Evolutionary conservation across 2,113 vertebrate genomes (phyloP), one percentile per base, ranked within the genome.

Genomic region (Triplophysa dalaica): DNA sequence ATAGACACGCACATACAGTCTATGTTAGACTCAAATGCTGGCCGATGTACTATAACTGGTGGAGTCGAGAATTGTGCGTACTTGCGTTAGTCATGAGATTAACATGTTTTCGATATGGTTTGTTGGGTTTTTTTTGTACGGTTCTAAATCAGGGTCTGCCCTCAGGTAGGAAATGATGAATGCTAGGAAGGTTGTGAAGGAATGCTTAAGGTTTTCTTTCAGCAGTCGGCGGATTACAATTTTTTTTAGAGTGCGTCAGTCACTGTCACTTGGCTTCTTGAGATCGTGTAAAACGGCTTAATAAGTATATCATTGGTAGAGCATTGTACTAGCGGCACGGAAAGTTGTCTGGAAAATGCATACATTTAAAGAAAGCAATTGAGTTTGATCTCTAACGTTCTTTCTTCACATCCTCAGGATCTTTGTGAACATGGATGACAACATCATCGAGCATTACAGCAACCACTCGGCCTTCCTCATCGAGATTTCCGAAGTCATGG

Each of bases 391-490:
- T 5, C 13, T 52, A 52, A 52, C 26, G 13, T 26, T 19, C 0
- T 56, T 26, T 43, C 38, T 48, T 74, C 8, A 22, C 14, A 64
- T 56, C 85, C 50, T 1, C 54, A 99, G 98, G 80, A 99, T 99
- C 83, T 91, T 95, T 38, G 94, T 99, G 81, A 97, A 99, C 91
- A 99, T 99, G 97, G 98, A 99, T 69, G 94, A 99, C 90, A 99
- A 97, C 92, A 99, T 99, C 84, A 93, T 99, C 3, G 93, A 96
- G 89, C 98, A 99, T 87, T 99, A 99, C 87, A 98, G 95, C 92
- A 98, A 99, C 91, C 97, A 98, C 16, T 93, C 94, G 0, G 96
- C 98, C 82, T 99, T 99, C 83, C 94, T 97, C 61, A 93, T 99
- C 41, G 96, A 98, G 82, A 79, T 97, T 85, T 93, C 93, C 0